Base-by-base conservation (phyloP, 2,113 vertebrate species). In the Proteles cristata region DNA sequence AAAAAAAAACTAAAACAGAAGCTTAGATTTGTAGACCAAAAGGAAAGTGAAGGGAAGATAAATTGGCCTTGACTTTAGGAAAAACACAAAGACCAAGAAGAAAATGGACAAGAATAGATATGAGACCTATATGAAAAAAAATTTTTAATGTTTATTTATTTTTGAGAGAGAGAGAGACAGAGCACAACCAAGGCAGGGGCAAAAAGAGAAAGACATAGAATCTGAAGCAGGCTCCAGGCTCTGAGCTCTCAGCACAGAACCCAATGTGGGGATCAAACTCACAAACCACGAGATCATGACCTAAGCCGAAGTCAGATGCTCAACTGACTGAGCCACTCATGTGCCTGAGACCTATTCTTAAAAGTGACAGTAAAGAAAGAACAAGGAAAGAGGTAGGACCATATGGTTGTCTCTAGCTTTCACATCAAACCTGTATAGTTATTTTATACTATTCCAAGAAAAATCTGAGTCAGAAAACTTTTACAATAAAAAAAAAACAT, bases 401-500 rank as follows among this genome's bases (percentile, higher is more conserved):
- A 33, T 9, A 69, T 39, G 12, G 43, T 11, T 65, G 1, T 48
- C 39, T 91, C 83, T 12, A 68, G 39, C n/a, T 79, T 88, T 89
- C 66, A 89, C 1, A 39, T 28, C 93, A 89, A 68, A 88, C n/a
- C 43, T 92, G 15, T 28, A 14, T 26, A 79, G 23, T 74, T 93
- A 90, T 82, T 74, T 86, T 82, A 81, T 53, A 90, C 45, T 74
- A 68, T 74, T 90, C 43, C 25, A 12, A 66, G 81, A 81, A 12
- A 86, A 48, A 74, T n/a, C 21, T 80, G 71, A 81, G 53, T 33
- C 26, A 77, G 48, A 93, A 53, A 93, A 58, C 43, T 73, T 79
- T 63, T 80, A 66, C 0, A 95, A 35, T 58, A 48, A 90, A 93
- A 90, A 93, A 93, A 87, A 93, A 39, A 87, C 2, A 71, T 81